These are phyloP conservation scores for Phrynocephalus vlangalii DNA, from an alignment of 2,797 vertebrate genomes.

Conservation along the genomic window DNA sequence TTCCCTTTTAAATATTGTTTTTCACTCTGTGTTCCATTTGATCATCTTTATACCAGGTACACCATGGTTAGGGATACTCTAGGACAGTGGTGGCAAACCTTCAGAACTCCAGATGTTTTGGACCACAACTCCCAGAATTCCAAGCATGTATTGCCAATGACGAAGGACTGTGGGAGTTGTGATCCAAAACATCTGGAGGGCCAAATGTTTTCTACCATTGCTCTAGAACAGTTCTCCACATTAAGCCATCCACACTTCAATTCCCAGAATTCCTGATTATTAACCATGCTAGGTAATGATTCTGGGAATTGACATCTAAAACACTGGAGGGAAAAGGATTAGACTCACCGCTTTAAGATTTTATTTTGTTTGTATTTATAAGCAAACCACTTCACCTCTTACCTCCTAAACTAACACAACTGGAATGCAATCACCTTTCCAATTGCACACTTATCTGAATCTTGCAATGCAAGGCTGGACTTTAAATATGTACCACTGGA, in stretches of 20 bases:
- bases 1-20: background rate
- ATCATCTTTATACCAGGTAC: background rate
- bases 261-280: too few relatives aligned
- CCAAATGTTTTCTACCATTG: too few relatives aligned
- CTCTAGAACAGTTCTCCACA: too few relatives aligned
- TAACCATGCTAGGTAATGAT: too few relatives aligned
- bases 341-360: background rate
- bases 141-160: too few relatives aligned
- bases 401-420: background rate
- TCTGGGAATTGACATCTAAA: too few relatives aligned
- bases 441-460: background rate
- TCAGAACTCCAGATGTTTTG: too few relatives aligned
- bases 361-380: background rate
- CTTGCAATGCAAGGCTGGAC: background rate
- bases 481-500: background rate
- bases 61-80: background rate
- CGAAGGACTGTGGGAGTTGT: too few relatives aligned
- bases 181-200: too few relatives aligned
- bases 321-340: background rate
- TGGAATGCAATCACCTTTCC: background rate
- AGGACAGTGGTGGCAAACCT: too few relatives aligned
- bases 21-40: background rate
- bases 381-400: background rate
- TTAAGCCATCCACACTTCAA: too few relatives aligned
- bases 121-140: too few relatives aligned